Evolutionary conservation across 37 sponge, comb jelly and placozoan species (phyloP), one percentile per base, ranked within the genome.

Genomic region (Bolinopsis microptera): DNA sequence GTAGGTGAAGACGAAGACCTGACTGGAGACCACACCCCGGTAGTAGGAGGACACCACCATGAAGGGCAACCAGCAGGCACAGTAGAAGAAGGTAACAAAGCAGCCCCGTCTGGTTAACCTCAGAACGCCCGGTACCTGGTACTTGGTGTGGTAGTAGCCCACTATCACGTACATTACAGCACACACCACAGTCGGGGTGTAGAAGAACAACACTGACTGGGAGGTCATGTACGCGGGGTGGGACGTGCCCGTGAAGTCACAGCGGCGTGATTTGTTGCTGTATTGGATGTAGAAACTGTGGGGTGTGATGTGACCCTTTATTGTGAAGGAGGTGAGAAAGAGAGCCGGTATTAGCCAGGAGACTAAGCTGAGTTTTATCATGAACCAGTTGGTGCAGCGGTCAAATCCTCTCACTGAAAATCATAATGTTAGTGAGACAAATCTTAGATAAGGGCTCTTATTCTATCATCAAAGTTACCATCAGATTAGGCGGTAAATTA

Each of bases 51-150:
- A 70, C 30, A 70, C 74, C 25, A 70, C 74, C 74, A 70, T 26
- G 30, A 70, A 70, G 74, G 74, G 74, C 2, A 70, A 3, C 74
- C 74, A 70, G 74, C 74, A 70, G 26, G 30, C 74, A 26, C 74
- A 70, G 74, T 70, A 70, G 74, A 70, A 70, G 26, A 70, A 8
- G 16, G 74, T 70, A 22, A 70, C 74, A 22, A 22, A 70, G 26
- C 25, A 22, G 25, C 74, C 74, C 25, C 74, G 74, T 70, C 26
- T 70, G 26, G 30, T n/a, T 24, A 70, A n/a, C 74, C 74, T 70
- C 25, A 1, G 24, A n/a, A 70, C 74, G 3, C 74, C 74, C 30
- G 30, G 2, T 26, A 70, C 74, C 3, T 26, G 74, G 26, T 70
- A 70, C 30, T 70, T 70, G 30, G 16, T 5, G 25, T 70, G 74